Evolutionary conservation across 2,797 vertebrate species (phyloP).

Genomic region (Schizopygopsis pylzovi): DNA sequence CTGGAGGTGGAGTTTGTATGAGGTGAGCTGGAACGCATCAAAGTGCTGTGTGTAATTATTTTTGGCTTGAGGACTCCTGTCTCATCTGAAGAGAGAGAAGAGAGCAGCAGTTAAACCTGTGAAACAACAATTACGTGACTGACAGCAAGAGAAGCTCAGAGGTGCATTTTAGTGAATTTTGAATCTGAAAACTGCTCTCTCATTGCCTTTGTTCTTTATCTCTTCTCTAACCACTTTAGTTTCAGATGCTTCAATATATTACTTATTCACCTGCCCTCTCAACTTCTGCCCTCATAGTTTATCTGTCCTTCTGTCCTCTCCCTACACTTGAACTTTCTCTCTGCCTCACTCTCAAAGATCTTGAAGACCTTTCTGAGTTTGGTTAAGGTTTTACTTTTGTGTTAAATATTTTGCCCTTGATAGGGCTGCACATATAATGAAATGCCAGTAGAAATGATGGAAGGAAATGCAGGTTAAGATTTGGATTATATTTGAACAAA

Average conservation of each 20-base stretch:
- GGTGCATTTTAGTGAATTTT: background rate
- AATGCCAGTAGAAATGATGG: background rate
- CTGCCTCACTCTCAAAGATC: background rate
- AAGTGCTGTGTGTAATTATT: slow-evolving; percentile 50
- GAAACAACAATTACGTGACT: slow-evolving; percentile 21
- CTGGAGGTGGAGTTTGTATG: slow-evolving; percentile 22
- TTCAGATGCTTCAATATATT: slow-evolving; percentile 7
- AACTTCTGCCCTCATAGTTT: background rate
- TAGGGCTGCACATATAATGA: background rate
- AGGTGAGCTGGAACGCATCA: slow-evolving; percentile 37
- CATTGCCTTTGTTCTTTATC: background rate
- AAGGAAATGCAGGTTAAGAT: background rate
- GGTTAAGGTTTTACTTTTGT: background rate
- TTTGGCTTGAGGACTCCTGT: slow-evolving; percentile 30
- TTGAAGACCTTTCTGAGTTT: background rate
- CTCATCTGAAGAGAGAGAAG: slow-evolving; percentile 27
- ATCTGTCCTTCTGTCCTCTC: background rate
- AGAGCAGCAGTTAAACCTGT: slow-evolving; percentile 13
- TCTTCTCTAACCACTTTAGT: background rate
- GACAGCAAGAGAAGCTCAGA: background rate
- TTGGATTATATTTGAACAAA: background rate
- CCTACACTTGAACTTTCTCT: slow-evolving; percentile 5
- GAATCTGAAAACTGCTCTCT: slow-evolving; percentile 23
- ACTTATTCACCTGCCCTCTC: slow-evolving; percentile 52
- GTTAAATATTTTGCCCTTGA: background rate